Evolutionary conservation across 2,797 vertebrate species (phyloP).

Genomic region (Schizothorax lantsangensis): DNA sequence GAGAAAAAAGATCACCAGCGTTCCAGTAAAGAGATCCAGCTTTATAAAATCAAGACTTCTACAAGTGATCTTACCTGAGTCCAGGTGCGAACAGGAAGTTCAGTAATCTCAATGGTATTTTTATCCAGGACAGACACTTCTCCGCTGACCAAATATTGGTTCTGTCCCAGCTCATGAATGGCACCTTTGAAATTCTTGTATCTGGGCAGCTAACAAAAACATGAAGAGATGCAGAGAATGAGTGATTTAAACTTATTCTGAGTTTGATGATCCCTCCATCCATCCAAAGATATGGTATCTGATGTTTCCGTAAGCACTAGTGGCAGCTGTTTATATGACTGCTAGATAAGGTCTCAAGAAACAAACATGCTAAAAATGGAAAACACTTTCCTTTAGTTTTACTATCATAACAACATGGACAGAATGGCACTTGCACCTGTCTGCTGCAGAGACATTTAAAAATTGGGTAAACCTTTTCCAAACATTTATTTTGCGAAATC

Average conservation of each 20-base stretch:
- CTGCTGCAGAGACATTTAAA: no score
- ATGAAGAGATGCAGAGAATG: conserved; percentile 20
- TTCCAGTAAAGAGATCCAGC: neutral
- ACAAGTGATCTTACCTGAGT: conserved; percentile 85
- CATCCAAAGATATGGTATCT: neutral
- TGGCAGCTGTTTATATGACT: neutral
- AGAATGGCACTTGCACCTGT: neutral
- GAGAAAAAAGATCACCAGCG: neutral
- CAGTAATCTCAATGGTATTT: conserved; percentile 96
- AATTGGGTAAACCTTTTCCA: no score
- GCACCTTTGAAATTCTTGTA: conserved; percentile 98
- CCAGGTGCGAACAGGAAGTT: conserved; percentile 98
- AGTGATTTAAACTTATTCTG: neutral
- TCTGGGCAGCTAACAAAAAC: conserved; percentile 88
- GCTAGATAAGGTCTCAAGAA: neutral
- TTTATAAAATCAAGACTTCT: neutral
- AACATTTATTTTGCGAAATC: no score
- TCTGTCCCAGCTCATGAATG: conserved; percentile 95
- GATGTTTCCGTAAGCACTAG: neutral
- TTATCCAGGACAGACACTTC: conserved; percentile 95
- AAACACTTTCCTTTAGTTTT: neutral
- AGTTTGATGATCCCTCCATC: neutral
- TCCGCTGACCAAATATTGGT: conserved; percentile 96
- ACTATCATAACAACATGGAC: neutral
- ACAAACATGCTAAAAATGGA: neutral